phyloP scores from a whole-genome alignment of 2,797 vertebrate genomes.

The Macroramphosus scolopax region DNA sequence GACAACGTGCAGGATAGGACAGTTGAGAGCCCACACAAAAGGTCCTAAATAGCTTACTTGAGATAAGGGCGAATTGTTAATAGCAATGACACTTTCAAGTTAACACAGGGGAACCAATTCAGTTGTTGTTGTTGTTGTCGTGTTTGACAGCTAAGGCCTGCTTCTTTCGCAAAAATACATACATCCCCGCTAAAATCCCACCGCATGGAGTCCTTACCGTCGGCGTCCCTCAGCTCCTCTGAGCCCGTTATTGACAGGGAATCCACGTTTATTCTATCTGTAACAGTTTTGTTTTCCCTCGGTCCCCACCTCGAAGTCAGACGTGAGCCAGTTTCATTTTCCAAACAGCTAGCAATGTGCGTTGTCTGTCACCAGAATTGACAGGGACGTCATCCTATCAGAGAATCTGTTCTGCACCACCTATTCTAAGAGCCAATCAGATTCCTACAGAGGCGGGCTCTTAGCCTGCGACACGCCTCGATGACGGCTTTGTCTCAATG shows the following conservation, averaged over 20 bases:
- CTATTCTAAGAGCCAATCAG: constrained; percentile 32
- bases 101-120: constrained; percentile 7
- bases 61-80: too few relatives aligned
- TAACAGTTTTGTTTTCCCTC: constrained; percentile 37
- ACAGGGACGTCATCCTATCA: constrained; percentile 41
- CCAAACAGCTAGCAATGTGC: constrained; percentile 45
- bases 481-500: not conserved
- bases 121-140: constrained; percentile 61
- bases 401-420: not conserved
- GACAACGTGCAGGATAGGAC: too few relatives aligned
- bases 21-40: not conserved
- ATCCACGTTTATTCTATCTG: fast-evolving
- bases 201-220: constrained; percentile 12
- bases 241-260: not conserved
- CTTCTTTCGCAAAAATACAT: constrained; percentile 24
- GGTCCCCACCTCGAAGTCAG: not conserved
- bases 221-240: not conserved
- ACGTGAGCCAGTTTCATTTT: constrained; percentile 66
- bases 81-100: not conserved
- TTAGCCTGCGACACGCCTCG: constrained; percentile 16
- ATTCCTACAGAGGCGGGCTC: constrained; percentile 27
- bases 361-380: constrained; percentile 34
- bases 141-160: constrained; percentile 60
- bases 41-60: not conserved
- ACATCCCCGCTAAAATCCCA: constrained; percentile 18